Conservation (phyloP, 2,113 vertebrate genomes). For the Columbina picui region DNA sequence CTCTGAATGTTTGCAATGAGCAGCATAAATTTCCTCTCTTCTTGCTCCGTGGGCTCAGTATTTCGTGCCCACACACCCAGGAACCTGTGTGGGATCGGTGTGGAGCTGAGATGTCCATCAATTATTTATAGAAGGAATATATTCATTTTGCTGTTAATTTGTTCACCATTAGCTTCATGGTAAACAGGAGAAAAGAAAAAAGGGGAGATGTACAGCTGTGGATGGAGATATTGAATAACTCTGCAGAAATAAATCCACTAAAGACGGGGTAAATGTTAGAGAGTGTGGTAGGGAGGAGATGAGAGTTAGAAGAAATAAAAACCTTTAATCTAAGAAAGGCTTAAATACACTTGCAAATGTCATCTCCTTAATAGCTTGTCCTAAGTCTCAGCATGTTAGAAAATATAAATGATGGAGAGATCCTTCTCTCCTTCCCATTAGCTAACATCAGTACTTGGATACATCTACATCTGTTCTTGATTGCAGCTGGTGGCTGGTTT, state of each 20-base stretch:
- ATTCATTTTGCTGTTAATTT: constrained; percentile 23
- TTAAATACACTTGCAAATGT: constrained; percentile 51
- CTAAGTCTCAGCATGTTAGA: constrained; percentile 19
- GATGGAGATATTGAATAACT: background rate
- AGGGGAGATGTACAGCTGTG: background rate
- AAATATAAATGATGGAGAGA: constrained; percentile 40
- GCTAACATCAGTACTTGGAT: background rate
- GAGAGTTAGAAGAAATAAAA: constrained; percentile 21
- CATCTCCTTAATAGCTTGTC: constrained; percentile 39
- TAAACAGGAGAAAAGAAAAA: background rate
- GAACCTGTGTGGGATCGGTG: constrained; percentile 28
- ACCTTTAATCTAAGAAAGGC: constrained; percentile 29
- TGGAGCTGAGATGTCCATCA: background rate
- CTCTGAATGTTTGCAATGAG: background rate
- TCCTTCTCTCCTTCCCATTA: background rate
- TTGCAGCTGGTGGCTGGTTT: background rate
- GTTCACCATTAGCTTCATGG: constrained; percentile 1
- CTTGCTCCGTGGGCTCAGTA: background rate
- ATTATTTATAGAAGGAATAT: constrained; percentile 46
- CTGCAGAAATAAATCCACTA: constrained; percentile 4
- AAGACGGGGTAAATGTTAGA: constrained; percentile 1
- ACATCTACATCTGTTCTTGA: background rate
- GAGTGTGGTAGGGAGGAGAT: background rate
- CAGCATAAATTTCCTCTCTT: background rate
- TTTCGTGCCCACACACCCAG: background rate